Base-by-base conservation (phyloP, 2,113 vertebrate genomes). In the Pelodiscus sinensis region DNA sequence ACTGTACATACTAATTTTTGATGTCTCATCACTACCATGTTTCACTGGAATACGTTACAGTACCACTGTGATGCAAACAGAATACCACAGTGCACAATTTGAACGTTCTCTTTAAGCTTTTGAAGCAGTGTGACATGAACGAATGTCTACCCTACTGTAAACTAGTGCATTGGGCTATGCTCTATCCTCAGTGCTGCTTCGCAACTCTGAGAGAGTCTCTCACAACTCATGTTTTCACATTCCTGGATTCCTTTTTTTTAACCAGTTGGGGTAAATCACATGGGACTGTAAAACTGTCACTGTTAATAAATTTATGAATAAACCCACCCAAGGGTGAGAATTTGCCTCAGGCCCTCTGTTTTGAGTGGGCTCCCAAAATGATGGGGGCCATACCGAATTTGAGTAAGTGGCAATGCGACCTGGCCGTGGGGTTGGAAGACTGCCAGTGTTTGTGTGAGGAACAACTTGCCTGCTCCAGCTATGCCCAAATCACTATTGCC, bases 31-130 rank as follows among this genome's bases (percentile, higher is more conserved):
- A 84, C 71, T 21, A 79, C 77, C 35, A 4, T 62, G 60, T 90
- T 77, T 56, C 29, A 58, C 4, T 60, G 82, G 91, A 93, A 92
- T 84, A 84, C 56, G 79, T 87, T 84, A 18, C 5, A 50, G 88
- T 90, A 90, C 91, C 80, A 82, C 38, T 81, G 84, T 87, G 78
- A 9, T 94, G 90, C 87, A 94, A 94, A 87, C 90, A 86, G 92
- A 92, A 80, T 78, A n/a, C 82, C 60, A 56, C 92, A 87, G 89
- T 93, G 91, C 65, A 78, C 82, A 85, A 81, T 60, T 87, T 54
- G 56, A 80, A 80, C 55, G 73, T 81, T 91, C 52, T 56, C 38
- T 3, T 1, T 77, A 90, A 96, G 1, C 84, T 91, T 50, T 75
- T 52, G 77, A 80, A 81, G 44, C 51, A 80, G 18, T 16, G 38